Base-by-base conservation (phyloP, 2,888 invertebrate species). In the Drosophila borealis region DNA sequence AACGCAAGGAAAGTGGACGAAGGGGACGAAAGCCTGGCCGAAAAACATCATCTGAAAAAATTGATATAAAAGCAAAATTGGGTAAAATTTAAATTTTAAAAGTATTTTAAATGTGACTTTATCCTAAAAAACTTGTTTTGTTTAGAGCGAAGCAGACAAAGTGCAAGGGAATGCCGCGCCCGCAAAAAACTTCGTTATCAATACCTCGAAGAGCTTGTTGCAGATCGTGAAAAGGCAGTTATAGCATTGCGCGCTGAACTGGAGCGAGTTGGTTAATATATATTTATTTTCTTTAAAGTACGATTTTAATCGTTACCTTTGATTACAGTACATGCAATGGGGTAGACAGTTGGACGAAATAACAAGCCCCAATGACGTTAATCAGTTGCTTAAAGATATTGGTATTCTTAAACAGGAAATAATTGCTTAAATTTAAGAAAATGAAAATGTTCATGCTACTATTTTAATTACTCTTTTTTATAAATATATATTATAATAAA, bases 121-220 rank as follows among this genome's bases (percentile, higher is more conserved):
- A 2, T 21, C n/a, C 10, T 11, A 6, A 5, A n/a, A 34, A n/a
- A 13, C 8, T 41, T 3, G 0, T 0, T 33, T 4, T 41, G 1
- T n/a, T 36, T 29, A 97, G 98, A 99, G 93, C 95, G 98, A 72
- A 98, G 98, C 93, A 95, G 99, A 82, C 98, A 99, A 93, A 98
- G 98, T 93, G 99, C 99, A 80, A 94, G 98, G 88, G 99, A 99
- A 94, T 99, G 99, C 92, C 95, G 99, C 78, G 98, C 98, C 49
- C 95, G 99, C 56, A 99, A 99, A 93, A 99, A 99, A 92, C 94
- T 99, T 73, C 95, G 99, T 56, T 99, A 99, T 93, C 98, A 99
- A 92, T 99, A 99, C 91, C 94, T 99, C 78, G 98, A 99, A 92
- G 98, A 99, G 93, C 93, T 99, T 78, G 98, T 99, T 4, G 95